Percentiles rank a stretch among this genome's conserved stretches.
These are phyloP conservation scores for Pseudomyrmex gracilis DNA, from an alignment of 1,140 invertebrate species.

Conservation along the genomic window DNA sequence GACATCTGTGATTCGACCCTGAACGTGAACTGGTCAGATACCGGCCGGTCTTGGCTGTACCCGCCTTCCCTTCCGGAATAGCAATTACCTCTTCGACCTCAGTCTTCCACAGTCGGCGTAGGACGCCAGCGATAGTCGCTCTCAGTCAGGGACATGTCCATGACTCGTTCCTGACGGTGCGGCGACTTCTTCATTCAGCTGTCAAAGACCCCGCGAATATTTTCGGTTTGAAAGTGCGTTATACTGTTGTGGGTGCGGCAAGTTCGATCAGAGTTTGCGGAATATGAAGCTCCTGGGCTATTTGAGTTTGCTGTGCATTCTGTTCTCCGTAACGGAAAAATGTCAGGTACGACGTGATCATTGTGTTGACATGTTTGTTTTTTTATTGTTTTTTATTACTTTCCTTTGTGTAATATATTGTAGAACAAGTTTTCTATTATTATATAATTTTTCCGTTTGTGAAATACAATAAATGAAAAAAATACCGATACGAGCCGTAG, in stretches of 20 bases:
- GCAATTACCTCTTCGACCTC: constrained; percentile 78
- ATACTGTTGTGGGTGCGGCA: constrained; percentile 17
- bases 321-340: constrained; percentile 15
- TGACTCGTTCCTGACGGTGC: constrained; percentile 72
- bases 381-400: too few relatives aligned
- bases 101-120: constrained; percentile 76
- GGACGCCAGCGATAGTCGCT: constrained; percentile 78
- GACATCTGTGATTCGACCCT: constrained; percentile 78
- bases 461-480: too few relatives aligned
- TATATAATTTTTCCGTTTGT: too few relatives aligned
- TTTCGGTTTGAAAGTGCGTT: constrained; percentile 16
- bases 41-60: constrained; percentile 73
- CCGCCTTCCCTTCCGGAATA: constrained; percentile 80
- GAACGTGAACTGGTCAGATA: constrained; percentile 81
- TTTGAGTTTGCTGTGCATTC: constrained; percentile 41
- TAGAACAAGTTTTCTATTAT: constrained; percentile 6
- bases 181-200: constrained; percentile 58
- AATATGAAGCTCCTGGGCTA: constrained; percentile 69
- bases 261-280: background rate
- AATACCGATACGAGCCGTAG: too few relatives aligned
- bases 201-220: background rate
- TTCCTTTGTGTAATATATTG: too few relatives aligned
- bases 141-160: constrained; percentile 74
- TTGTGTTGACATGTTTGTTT: too few relatives aligned
- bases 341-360: constrained; percentile 53